These are phyloP conservation scores for Acanthosepion pharaonis DNA, from an alignment of 2,888 invertebrate genomes.

Conservation along the genomic window DNA sequence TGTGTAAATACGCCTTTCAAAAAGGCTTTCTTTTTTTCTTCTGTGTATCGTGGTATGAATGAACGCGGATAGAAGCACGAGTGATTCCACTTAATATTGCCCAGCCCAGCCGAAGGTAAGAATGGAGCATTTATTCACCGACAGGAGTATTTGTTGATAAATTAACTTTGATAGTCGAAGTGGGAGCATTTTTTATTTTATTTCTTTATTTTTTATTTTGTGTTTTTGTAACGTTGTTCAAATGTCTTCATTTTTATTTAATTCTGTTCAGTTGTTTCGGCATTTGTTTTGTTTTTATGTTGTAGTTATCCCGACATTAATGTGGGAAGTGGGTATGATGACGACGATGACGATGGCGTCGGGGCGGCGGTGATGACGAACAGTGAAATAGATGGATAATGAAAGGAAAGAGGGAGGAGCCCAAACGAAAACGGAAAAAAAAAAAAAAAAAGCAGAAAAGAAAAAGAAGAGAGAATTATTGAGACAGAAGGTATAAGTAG, in stretches of 20 bases:
- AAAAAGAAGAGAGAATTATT: not conserved
- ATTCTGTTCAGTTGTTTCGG: not conserved
- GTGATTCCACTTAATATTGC: no score
- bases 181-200: no score
- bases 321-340: not conserved
- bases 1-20: no score
- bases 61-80: no score
- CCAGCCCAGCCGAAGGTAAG: no score
- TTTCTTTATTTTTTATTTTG: no score
- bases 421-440: not conserved
- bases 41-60: no score
- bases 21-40: no score
- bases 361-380: not conserved
- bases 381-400: not conserved
- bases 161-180: no score
- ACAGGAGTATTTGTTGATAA: no score
- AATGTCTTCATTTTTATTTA: not conserved
- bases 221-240: no score
- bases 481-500: not conserved
- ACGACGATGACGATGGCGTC: not conserved
- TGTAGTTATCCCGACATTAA: not conserved
- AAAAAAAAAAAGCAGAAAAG: not conserved
- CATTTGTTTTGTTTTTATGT: not conserved
- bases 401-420: not conserved
- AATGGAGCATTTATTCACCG: no score